phyloP scores from a whole-genome alignment of 2,797 vertebrate genomes.

The Poeciliopsis turneri region DNA sequence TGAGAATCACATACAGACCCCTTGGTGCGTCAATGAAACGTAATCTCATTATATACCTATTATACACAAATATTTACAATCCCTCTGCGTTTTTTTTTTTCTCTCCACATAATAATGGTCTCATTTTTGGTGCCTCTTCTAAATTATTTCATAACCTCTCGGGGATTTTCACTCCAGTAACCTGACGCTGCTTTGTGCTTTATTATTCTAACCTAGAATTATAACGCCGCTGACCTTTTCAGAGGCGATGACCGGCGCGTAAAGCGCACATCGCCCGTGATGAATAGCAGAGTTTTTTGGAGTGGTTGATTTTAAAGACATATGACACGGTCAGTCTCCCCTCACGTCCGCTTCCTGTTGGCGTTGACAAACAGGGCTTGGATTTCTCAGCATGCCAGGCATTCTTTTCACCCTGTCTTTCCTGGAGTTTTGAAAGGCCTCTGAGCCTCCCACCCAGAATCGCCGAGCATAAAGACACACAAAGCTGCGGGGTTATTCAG shows the following conservation, averaged over 20 bases:
- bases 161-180: constrained; percentile 43
- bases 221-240: constrained; percentile 63
- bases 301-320: constrained; percentile 74
- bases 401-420: constrained; percentile 81
- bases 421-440: constrained; percentile 79
- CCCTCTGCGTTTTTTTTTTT: constrained; percentile 27
- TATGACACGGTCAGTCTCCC: constrained; percentile 77
- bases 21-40: no score
- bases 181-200: constrained; percentile 35
- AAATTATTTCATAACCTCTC: constrained; percentile 38
- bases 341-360: constrained; percentile 84
- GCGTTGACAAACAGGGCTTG: constrained; percentile 83
- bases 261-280: constrained; percentile 58
- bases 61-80: constrained; percentile 43
- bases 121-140: constrained; percentile 26
- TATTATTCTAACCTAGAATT: constrained; percentile 71
- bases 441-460: constrained; percentile 82
- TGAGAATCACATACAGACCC: background rate
- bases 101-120: constrained; percentile 9
- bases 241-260: constrained; percentile 62
- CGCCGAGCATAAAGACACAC: constrained; percentile 74
- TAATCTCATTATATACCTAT: constrained; percentile 4
- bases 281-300: constrained; percentile 67
- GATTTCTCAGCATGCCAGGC: constrained; percentile 83
- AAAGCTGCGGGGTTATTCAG: constrained; percentile 81